Evolutionary conservation across 2,797 vertebrate species (phyloP), one percentile per base, ranked within the genome.

Genomic region (Bradypus variegatus): DNA sequence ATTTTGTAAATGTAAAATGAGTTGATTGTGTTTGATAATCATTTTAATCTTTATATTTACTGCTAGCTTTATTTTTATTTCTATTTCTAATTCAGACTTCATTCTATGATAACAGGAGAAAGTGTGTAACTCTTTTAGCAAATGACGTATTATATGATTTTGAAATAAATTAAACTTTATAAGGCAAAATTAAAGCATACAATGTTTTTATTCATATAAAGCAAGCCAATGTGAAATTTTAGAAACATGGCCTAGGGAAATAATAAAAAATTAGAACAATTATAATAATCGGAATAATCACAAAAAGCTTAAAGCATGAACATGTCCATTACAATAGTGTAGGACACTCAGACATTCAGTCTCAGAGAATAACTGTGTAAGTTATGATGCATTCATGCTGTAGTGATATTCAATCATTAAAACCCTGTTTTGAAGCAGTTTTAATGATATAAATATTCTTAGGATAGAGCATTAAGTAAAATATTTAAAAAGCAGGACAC

Each of bases 361-460:
- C 45, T 94, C 94, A 88, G 70, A 86, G 78, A 85, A 72, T 60
- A 81, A 45, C 38, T 77, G 29, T 83, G 73, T 86, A 88, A 70
- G 79, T 80, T 89, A 72, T 64, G 77, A 79, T 64, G 53, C 21
- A 94, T 76, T 88, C 82, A 91, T 76, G 29, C 31, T 84, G 88
- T 48, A 91, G 90, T 83, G 31, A 86, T 69, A 90, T 31, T 23
- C 73, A 65, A 91, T 76, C 41, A 70, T 88, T 83, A 90, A 93
- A 95, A 73, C 91, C 14, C 65, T 78, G 18, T 60, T 93, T 85
- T 94, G 38, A 94, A 94, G 79, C 64, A 81, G 6, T 92, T 95
- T 94, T 86, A 93, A 91, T 81, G 41, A 64, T 79, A 80, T 41
- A 25, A 93, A 84, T 84, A 79, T 53, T 36, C 23, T 86, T 92